Evolutionary conservation across 2,113 vertebrate species (phyloP).

Genomic region (Myiozetetes cayanensis): DNA sequence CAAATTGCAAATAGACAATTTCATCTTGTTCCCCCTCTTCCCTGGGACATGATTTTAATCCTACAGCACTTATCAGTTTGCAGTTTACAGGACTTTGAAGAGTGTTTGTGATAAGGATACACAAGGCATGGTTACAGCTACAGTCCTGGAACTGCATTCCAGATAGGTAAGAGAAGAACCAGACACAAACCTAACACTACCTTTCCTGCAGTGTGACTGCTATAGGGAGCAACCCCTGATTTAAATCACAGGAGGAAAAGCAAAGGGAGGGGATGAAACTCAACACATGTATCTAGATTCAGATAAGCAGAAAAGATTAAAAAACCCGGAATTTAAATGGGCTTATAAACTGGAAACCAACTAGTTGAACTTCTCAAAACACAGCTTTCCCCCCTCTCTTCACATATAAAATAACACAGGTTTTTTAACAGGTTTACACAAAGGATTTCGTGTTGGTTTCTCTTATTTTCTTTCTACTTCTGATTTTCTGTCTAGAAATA

Average conservation of each 20-base stretch:
- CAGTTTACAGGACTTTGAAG: not conserved
- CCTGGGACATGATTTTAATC: not conserved
- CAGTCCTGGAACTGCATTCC: slow-evolving; percentile 2
- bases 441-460: not conserved
- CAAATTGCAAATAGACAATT: not conserved
- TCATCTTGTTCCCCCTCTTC: not conserved
- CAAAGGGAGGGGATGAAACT: not conserved
- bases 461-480: not conserved
- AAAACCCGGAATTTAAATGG: not conserved
- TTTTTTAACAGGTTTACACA: not conserved
- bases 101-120: not conserved
- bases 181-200: not conserved
- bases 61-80: not conserved
- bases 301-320: not conserved
- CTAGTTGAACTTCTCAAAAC: not conserved
- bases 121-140: not conserved
- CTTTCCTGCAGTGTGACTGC: not conserved
- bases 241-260: not conserved
- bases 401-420: not conserved
- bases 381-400: not conserved
- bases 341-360: not conserved
- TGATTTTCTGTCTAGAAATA: not conserved
- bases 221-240: not conserved
- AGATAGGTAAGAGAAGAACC: not conserved
- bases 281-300: not conserved